A percentile compares a stretch with the other conserved stretches of the same genome.
phyloP scores from a whole-genome alignment of 2,113 vertebrate species.

The Sylvilagus bachmani region DNA sequence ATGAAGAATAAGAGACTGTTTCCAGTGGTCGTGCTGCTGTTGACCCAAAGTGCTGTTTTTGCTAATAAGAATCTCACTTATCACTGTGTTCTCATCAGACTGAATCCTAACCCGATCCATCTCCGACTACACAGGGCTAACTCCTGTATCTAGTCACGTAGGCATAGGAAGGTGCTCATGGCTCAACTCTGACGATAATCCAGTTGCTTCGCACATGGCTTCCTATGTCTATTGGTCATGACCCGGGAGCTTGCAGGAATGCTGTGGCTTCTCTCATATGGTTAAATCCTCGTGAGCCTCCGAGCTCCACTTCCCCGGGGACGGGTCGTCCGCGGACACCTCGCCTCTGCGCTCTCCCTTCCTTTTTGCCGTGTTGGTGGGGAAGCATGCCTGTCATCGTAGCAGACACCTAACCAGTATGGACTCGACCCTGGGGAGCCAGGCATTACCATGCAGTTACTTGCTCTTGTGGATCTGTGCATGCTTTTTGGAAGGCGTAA shows the following conservation, averaged over 20 bases:
- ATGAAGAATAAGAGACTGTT: constrained; percentile 74
- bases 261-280: constrained; percentile 91
- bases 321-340: constrained; percentile 87
- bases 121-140: constrained; percentile 89
- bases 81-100: constrained; percentile 93
- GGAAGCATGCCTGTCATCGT: constrained; percentile 93
- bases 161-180: constrained; percentile 89
- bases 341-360: constrained; percentile 88
- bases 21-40: constrained; percentile 89
- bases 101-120: constrained; percentile 90
- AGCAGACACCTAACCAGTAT: constrained; percentile 88
- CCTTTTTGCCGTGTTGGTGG: constrained; percentile 90
- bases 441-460: constrained; percentile 91
- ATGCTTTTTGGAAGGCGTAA: constrained; percentile 87
- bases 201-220: constrained; percentile 83
- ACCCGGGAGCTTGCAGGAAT: constrained; percentile 91
- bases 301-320: constrained; percentile 85
- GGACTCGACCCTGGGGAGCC: constrained; percentile 84
- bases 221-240: constrained; percentile 91
- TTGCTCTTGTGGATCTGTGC: constrained; percentile 92
- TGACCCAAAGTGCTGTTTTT: constrained; percentile 86
- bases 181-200: constrained; percentile 61
- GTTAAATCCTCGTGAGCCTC: constrained; percentile 85
- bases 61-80: constrained; percentile 91
- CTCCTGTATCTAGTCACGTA: constrained; percentile 90